Evolutionary conservation across 2,888 invertebrate genomes (phyloP), one percentile per base, ranked within the genome.

Genomic region (Invenusta paracnida): DNA sequence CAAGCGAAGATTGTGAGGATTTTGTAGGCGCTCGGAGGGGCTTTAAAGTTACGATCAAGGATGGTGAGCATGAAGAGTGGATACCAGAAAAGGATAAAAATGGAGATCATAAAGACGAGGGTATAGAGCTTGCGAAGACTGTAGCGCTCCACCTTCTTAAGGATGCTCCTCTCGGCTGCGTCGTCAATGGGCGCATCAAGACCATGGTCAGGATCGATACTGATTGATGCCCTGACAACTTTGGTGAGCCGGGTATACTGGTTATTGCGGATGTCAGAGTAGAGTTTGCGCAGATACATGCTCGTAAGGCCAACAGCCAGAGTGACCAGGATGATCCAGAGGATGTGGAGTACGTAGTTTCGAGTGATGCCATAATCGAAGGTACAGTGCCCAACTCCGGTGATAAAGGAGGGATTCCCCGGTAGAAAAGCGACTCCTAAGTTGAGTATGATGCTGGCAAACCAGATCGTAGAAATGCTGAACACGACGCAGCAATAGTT

Each of bases 401-500:
- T 94, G 23, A 84, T 84, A 28, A 31, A 84, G 67, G 82, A 67
- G n/a, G 90, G 89, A 83, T 90, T 90, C 0, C 90, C 90, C 2
- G 91, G 91, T 82, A 91, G 89, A 85, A 91, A 90, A 0, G 91
- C 90, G 28, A 91, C 90, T 29, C 96, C 96, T 89, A 96, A 93
- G 92, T 96, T 96, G 91, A 96, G 95, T 84, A 96, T 95, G 90
- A 96, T 94, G 87, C 95, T 95, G 85, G 95, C 95, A 92, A 96
- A 96, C 96, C 96, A 96, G 90, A 96, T 96, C 94, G 96, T 96
- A 92, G 95, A 95, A 85, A 95, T 94, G 87, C 96, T 96, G 92
- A 96, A 96, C 83, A 95, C 93, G 87, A 96, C 95, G 92, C 96
- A 96, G 87, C 89, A 90, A 83, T 89, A 88, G 87, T 90, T 90